Percentiles rank a stretch among this genome's conserved stretches.
phyloP scores from a whole-genome alignment of 2,113 vertebrate genomes.

The Paracanthobrama guichenoti region DNA sequence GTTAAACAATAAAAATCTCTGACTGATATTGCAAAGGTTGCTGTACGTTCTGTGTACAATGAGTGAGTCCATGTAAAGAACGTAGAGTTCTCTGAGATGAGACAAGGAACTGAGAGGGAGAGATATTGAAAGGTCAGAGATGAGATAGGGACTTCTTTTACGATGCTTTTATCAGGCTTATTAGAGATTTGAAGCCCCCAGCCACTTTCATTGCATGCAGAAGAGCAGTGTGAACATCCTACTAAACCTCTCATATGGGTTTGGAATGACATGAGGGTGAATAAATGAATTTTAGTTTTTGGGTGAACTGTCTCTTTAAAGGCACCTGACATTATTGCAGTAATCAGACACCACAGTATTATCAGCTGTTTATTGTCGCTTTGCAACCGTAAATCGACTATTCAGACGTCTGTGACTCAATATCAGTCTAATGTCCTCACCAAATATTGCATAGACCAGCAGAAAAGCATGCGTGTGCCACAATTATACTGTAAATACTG shows the following conservation, averaged over 20 bases:
- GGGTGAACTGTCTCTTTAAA: background rate
- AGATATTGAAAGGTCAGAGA: background rate
- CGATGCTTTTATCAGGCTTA: background rate
- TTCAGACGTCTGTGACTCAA: background rate
- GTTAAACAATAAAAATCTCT: background rate
- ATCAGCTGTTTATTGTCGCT: background rate
- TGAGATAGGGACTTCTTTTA: background rate
- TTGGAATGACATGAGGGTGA: background rate
- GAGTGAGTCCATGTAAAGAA: slow-evolving; percentile 19
- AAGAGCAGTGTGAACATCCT: background rate
- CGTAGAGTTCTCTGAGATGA: background rate
- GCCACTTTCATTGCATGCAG: background rate
- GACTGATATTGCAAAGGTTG: background rate
- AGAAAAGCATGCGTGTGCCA: background rate
- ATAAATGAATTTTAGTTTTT: background rate
- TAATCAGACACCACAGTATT: background rate
- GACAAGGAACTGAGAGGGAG: background rate
- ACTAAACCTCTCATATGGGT: background rate
- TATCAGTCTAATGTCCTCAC: slow-evolving; percentile 23
- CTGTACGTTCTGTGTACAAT: slow-evolving; percentile 7
- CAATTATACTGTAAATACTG: slow-evolving; percentile 15
- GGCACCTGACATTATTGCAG: background rate
- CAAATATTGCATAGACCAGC: background rate
- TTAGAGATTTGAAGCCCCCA: background rate
- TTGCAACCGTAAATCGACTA: background rate